A percentile compares a stretch with the other conserved stretches of the same genome.
These are phyloP conservation scores for Cassiopea xamachana DNA, from an alignment of 30 jellyfish, hydroid and myxozoan species.

Conservation along the genomic window DNA sequence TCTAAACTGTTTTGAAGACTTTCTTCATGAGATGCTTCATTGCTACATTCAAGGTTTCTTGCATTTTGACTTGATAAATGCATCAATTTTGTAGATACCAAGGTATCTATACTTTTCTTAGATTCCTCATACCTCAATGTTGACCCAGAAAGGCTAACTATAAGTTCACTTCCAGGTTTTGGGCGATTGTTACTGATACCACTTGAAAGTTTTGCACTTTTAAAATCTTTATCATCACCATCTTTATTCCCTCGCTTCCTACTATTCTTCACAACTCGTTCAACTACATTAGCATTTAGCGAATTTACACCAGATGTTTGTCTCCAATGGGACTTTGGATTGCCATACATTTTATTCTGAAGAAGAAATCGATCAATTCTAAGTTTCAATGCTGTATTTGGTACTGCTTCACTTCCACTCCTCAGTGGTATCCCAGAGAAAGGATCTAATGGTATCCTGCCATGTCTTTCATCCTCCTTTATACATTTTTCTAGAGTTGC, in stretches of 20 bases:
- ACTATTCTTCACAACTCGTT: not conserved
- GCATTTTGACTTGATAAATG: not conserved
- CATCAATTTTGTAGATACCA: too few species aligned
- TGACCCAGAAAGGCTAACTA: not conserved
- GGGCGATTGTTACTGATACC: not conserved
- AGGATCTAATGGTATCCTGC: conserved; percentile 93
- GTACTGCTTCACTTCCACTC: conserved; percentile 65
- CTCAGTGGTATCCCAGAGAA: conserved; percentile 88
- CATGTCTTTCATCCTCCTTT: conserved; percentile 60
- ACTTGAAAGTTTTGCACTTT: not conserved
- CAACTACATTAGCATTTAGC: not conserved
- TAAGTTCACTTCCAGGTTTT: not conserved
- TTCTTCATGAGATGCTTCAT: conserved; percentile 31
- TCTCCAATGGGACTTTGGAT: not conserved
- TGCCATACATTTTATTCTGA: not conserved
- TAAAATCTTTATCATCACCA: not conserved
- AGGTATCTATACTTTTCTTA: not conserved
- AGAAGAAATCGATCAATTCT: conserved; percentile 76
- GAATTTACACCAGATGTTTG: conserved; percentile 13
- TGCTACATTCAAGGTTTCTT: not conserved
- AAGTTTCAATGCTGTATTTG: conserved; percentile 80
- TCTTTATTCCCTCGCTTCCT: not conserved
- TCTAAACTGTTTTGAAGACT: conserved; percentile 42
- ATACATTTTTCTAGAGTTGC: conserved; percentile 72
- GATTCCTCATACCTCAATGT: not conserved